Conservation (phyloP, 1,140 invertebrate genomes). For the Panulirus ornatus region DNA sequence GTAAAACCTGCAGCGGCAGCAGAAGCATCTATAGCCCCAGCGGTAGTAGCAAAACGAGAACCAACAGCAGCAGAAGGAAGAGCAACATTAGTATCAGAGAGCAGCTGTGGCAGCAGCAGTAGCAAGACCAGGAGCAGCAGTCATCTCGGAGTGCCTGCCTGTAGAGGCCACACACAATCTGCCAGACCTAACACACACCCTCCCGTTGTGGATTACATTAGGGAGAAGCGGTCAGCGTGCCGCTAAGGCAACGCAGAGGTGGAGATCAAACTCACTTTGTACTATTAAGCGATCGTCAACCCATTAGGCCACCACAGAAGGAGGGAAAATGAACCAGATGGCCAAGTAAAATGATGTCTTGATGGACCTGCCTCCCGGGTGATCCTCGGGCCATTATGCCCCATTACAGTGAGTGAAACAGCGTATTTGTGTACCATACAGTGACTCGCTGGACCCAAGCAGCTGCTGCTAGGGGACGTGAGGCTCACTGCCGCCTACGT, state of each 20-base stretch:
- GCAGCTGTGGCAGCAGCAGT: neutral
- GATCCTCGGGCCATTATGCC: conserved; percentile 47
- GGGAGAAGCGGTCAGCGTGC: neutral
- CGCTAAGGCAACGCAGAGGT: neutral
- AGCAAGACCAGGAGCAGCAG: neutral
- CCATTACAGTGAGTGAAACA: conserved; percentile 64
- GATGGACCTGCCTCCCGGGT: conserved; percentile 23
- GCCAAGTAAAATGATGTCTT: conserved; percentile 34
- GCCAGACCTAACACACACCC: conserved; percentile 12
- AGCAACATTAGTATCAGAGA: neutral
- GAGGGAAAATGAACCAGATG: neutral
- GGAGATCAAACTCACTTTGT: neutral
- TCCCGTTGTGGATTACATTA: neutral
- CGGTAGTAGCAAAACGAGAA: neutral
- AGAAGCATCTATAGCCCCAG: neutral
- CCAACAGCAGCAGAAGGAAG: neutral
- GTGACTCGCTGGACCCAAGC: conserved; percentile 6
- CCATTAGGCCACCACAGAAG: neutral
- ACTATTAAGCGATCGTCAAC: neutral
- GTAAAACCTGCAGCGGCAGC: neutral
- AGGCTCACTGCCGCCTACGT: neutral
- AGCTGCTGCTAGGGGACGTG: neutral
- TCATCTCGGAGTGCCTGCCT: neutral
- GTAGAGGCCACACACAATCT: neutral
- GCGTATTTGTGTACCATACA: conserved; percentile 59